These are phyloP conservation scores for Rissa tridactyla DNA, from an alignment of 2,113 vertebrate species.

Conservation along the genomic window DNA sequence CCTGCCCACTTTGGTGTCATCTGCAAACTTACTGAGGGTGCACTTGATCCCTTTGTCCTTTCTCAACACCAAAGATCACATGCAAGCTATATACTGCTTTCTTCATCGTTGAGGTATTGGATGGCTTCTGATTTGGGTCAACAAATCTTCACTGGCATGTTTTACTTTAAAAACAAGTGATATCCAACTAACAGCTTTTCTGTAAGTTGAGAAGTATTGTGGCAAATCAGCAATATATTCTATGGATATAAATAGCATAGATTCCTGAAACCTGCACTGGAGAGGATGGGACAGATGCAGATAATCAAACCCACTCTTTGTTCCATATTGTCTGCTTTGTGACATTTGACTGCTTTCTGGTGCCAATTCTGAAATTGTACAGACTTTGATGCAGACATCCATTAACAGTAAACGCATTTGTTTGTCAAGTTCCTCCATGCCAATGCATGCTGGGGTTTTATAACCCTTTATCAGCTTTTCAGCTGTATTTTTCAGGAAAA, in stretches of 20 bases:
- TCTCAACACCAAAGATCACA: rapidly evolving
- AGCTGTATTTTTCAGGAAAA: neutral
- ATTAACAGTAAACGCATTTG: neutral
- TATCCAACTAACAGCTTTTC: neutral
- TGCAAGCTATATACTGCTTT: rapidly evolving
- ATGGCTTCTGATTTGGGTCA: neutral
- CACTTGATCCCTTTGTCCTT: neutral
- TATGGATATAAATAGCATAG: neutral
- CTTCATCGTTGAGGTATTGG: neutral
- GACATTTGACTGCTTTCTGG: neutral
- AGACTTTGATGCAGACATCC: neutral
- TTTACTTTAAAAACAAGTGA: neutral
- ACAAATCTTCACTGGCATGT: neutral
- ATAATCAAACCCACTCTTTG: neutral
- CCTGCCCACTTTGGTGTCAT: neutral
- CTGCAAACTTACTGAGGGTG: neutral
- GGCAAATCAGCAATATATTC: neutral
- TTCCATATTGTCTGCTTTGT: neutral
- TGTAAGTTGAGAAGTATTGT: neutral
- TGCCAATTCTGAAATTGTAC: neutral
- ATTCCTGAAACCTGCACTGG: neutral
- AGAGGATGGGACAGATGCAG: neutral
- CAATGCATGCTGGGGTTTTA: neutral
- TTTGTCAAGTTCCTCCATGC: neutral
- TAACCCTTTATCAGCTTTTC: neutral